Percentiles rank a stretch among this genome's conserved stretches.
These are phyloP conservation scores for Mixornis gularis DNA, from an alignment of 2,113 vertebrate genomes.

Conservation along the genomic window DNA sequence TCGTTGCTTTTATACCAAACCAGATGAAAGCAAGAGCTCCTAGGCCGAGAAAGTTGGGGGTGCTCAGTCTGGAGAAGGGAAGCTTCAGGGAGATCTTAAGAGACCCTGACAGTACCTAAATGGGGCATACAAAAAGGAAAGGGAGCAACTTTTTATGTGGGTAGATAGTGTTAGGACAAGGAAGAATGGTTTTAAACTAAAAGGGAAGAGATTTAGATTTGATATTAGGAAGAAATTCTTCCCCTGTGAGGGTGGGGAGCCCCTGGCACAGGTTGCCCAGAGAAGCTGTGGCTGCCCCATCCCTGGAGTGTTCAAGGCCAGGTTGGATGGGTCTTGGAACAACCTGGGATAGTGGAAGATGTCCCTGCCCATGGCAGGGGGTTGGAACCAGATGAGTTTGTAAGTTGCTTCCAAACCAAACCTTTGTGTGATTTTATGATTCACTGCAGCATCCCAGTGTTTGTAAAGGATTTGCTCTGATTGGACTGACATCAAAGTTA, in stretches of 20 bases:
- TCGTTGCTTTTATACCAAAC: not conserved
- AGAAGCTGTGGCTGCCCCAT: not conserved
- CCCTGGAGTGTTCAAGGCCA: not conserved
- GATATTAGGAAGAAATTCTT: not conserved
- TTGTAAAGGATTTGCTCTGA: not conserved
- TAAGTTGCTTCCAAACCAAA: not conserved
- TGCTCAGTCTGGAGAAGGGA: not conserved
- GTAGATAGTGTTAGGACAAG: not conserved
- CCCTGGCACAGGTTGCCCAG: not conserved
- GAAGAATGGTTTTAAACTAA: not conserved
- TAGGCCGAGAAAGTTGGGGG: not conserved
- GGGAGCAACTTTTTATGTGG: not conserved
- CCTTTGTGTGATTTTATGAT: not conserved
- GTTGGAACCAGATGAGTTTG: not conserved
- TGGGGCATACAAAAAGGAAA: accelerated
- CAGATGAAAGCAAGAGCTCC: not conserved
- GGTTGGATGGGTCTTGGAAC: accelerated
- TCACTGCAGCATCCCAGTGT: not conserved
- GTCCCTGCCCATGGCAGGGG: not conserved
- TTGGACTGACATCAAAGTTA: not conserved
- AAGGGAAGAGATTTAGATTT: not conserved
- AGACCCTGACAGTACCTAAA: not conserved
- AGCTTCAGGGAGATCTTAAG: not conserved
- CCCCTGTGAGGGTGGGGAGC: not conserved
- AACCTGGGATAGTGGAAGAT: not conserved